Percentiles rank a stretch among this genome's conserved stretches.
Conservation (phyloP, 2,113 vertebrate species). For the Cebidichthys violaceus region DNA sequence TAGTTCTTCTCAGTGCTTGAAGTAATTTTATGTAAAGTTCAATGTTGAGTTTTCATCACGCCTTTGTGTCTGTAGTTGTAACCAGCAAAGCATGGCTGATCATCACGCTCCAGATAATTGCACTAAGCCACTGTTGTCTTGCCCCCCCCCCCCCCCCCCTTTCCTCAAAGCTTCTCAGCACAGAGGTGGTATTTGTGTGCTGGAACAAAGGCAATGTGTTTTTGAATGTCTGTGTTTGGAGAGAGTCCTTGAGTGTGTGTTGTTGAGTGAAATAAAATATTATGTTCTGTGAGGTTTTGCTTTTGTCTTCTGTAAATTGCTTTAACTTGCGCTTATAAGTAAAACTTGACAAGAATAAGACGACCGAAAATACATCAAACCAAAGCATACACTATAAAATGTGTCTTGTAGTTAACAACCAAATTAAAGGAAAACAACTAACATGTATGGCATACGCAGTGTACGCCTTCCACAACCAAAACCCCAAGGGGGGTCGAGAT, state of each 20-base stretch:
- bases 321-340: not conserved
- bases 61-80: constrained; percentile 51
- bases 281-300: constrained; percentile 46
- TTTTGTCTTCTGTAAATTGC: not conserved
- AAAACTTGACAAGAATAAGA: not conserved
- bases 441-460: not conserved
- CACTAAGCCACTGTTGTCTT: constrained; percentile 66
- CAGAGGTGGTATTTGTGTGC: constrained; percentile 19
- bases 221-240: constrained; percentile 51
- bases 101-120: constrained; percentile 56
- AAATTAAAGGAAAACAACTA: not conserved
- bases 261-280: constrained; percentile 72
- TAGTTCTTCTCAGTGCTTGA: constrained; percentile 50
- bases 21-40: constrained; percentile 28
- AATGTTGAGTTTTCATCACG: constrained; percentile 16
- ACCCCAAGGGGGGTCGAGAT: too few species aligned
- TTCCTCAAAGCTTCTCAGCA: constrained; percentile 41
- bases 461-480: too few species aligned
- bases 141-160: not conserved
- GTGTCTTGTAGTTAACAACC: not conserved
- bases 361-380: not conserved
- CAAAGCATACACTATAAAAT: not conserved
- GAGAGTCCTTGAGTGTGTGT: constrained; percentile 53
- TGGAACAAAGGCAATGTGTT: constrained; percentile 40
- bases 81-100: constrained; percentile 62